Evolutionary conservation across 2,888 invertebrate species (phyloP).

Genomic region (Chaitophorus viminalis): DNA sequence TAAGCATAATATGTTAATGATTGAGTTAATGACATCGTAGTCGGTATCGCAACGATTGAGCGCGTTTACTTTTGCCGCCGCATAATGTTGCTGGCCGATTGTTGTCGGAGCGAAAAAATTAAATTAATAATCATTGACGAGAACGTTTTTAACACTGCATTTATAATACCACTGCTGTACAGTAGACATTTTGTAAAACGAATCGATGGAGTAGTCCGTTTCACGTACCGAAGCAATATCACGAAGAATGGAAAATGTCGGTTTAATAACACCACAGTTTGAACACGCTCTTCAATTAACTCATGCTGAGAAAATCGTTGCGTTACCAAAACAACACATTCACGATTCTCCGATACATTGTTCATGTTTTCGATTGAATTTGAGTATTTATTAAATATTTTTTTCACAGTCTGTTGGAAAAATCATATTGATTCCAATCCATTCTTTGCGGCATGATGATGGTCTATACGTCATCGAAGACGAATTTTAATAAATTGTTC

Average conservation of each 20-base stretch:
- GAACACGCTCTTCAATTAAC: background rate
- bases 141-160: background rate
- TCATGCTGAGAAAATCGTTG: slow-evolving; percentile 25
- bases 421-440: background rate
- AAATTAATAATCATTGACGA: background rate
- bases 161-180: background rate
- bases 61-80: background rate
- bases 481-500: too few relatives aligned
- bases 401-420: background rate
- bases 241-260: background rate
- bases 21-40: background rate
- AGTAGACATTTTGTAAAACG: background rate
- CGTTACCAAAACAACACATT: background rate
- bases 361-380: background rate
- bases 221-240: background rate
- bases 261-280: background rate
- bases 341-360: background rate
- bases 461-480: too few relatives aligned
- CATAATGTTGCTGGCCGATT: background rate
- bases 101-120: background rate
- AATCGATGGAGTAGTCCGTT: background rate
- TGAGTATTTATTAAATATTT: background rate
- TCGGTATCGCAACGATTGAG: background rate
- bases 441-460: too few relatives aligned
- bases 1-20: background rate